Evolutionary conservation across 92 coral and sea anemone genomes (phyloP).

Genomic region (Virgularia gustaviana): DNA sequence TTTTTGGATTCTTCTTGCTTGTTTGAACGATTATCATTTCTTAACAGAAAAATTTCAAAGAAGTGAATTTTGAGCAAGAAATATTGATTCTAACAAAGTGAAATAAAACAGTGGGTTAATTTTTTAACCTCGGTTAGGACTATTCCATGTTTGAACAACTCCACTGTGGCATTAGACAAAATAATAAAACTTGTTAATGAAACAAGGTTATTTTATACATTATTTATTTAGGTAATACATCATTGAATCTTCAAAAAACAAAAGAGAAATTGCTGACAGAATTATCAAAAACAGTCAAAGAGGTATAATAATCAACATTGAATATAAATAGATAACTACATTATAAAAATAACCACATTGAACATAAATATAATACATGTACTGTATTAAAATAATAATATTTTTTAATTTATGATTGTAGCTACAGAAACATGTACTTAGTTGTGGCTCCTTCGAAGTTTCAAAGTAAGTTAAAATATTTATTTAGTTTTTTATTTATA

Average conservation of each 20-base stretch:
- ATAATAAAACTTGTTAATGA: too few relatives aligned
- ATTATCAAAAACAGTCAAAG: constrained; percentile 75
- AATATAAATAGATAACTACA: constrained; percentile 68
- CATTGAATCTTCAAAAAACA: constrained; percentile 51
- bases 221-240: constrained; percentile 61
- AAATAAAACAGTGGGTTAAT: too few relatives aligned
- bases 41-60: too few relatives aligned
- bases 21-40: too few relatives aligned
- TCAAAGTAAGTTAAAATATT: neutral
- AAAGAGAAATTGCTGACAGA: constrained; percentile 72
- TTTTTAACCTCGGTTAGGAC: too few relatives aligned
- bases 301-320: constrained; percentile 55
- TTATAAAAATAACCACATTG: neutral
- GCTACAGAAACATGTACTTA: constrained; percentile 43
- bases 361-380: neutral
- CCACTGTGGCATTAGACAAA: too few relatives aligned
- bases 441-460: constrained; percentile 5
- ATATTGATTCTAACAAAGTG: too few relatives aligned
- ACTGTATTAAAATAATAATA: neutral
- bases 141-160: too few relatives aligned
- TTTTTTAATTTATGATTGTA: neutral
- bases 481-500: too few relatives aligned
- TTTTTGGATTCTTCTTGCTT: too few relatives aligned
- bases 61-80: too few relatives aligned
- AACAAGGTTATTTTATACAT: neutral